A percentile compares a stretch with the other conserved stretches of the same genome.
Conservation (phyloP, 2,797 vertebrate species). For the Neostethus bicornis region DNA sequence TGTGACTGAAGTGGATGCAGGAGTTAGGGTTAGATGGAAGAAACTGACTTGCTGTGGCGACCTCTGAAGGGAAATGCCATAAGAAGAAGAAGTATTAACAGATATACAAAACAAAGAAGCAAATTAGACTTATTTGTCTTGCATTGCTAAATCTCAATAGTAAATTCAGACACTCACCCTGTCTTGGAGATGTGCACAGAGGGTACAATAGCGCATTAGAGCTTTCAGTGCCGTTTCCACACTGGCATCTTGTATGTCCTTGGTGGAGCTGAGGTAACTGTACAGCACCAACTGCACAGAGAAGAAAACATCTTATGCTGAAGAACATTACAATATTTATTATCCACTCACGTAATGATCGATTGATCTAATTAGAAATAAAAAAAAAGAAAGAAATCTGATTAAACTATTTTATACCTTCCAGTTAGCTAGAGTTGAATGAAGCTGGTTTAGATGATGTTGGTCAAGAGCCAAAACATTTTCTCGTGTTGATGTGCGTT, state of each 20-base stretch:
- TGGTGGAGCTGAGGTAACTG: constrained; percentile 70
- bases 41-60: no score
- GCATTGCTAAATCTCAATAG: not conserved
- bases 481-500: constrained; percentile 76
- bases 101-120: no score
- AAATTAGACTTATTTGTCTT: not conserved
- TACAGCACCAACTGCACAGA: constrained; percentile 78
- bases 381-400: not conserved
- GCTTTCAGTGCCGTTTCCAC: constrained; percentile 81
- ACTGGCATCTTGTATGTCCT: constrained; percentile 46
- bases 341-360: not conserved
- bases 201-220: constrained; percentile 82
- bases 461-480: constrained; percentile 78
- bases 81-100: no score
- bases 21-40: no score
- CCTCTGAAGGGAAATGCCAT: no score
- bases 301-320: not conserved
- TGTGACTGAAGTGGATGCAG: no score
- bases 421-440: constrained; percentile 80
- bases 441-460: constrained; percentile 81
- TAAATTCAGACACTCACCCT: constrained; percentile 69
- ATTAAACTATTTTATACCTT: constrained; percentile 76
- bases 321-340: no score
- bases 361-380: not conserved
- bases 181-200: constrained; percentile 88